Conservation (phyloP, 1,140 invertebrate genomes). For the Lineus longissimus region DNA sequence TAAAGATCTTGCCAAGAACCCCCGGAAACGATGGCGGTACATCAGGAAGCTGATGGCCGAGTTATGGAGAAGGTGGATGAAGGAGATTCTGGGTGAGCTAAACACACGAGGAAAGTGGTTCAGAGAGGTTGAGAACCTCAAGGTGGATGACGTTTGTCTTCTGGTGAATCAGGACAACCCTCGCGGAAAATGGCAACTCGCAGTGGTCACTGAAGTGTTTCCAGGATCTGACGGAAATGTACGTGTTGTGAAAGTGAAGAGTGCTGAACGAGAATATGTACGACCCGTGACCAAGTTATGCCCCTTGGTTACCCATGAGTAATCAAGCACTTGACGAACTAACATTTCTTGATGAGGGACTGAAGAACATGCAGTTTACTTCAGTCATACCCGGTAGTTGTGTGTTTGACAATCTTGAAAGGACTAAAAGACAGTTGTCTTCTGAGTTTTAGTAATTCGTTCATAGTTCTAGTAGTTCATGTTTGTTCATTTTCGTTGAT, state of each 20-base stretch:
- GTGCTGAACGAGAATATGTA: background rate
- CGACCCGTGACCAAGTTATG: background rate
- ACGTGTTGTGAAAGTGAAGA: background rate
- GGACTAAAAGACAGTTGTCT: no score
- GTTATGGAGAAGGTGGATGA: slow-evolving; percentile 15
- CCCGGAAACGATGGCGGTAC: slow-evolving; percentile 11
- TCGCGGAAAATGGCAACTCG: slow-evolving; percentile 3
- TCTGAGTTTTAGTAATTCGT: no score
- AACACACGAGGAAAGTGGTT: background rate
- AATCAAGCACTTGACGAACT: no score
- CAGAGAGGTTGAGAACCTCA: background rate
- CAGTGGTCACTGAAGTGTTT: background rate
- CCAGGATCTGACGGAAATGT: background rate
- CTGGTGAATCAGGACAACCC: background rate
- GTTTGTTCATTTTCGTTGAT: no score
- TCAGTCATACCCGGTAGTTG: no score
- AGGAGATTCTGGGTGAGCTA: slow-evolving; percentile 9
- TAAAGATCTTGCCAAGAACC: slow-evolving; percentile 1
- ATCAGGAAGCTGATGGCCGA: slow-evolving; percentile 6
- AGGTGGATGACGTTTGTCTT: background rate
- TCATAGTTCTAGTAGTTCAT: no score
- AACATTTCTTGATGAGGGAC: no score
- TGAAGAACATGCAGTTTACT: no score
- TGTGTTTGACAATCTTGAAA: no score
- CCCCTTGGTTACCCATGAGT: background rate